A percentile compares a stretch with the other conserved stretches of the same genome.
Evolutionary conservation across 2,797 vertebrate genomes (phyloP).

Genomic region (Clarias fuscus): DNA sequence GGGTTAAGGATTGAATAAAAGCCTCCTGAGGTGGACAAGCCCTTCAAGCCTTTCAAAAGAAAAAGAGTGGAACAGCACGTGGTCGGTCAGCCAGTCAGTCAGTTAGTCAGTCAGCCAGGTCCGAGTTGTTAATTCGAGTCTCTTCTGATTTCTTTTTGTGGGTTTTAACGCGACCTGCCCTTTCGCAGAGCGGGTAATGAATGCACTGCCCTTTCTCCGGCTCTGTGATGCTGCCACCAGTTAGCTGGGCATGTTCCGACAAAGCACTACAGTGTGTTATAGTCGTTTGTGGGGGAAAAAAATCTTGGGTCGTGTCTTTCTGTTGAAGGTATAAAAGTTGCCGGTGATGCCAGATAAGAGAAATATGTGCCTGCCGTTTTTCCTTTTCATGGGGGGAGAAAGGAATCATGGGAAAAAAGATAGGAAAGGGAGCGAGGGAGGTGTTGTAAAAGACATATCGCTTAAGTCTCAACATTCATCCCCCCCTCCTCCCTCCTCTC

Average conservation of each 20-base stretch:
- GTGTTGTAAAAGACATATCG: neutral
- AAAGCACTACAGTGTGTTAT: slow-evolving; percentile 59
- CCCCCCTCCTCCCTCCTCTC: neutral
- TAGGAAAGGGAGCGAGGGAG: neutral
- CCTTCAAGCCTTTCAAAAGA: neutral
- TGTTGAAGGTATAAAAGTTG: slow-evolving; percentile 54
- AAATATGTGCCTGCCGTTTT: slow-evolving; percentile 55
- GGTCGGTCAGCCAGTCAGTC: neutral
- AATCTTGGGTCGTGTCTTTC: slow-evolving; percentile 43
- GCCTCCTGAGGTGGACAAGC: neutral
- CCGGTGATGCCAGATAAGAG: slow-evolving; percentile 58
- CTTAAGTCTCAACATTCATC: slow-evolving; percentile 1
- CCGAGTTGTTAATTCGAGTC: neutral
- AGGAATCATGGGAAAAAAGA: slow-evolving; percentile 17
- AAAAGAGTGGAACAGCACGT: neutral
- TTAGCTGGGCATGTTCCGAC: slow-evolving; percentile 63
- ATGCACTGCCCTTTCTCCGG: slow-evolving; percentile 73
- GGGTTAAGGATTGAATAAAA: slow-evolving; percentile 14
- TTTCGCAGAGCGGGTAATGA: slow-evolving; percentile 63
- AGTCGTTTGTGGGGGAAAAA: slow-evolving; percentile 24
- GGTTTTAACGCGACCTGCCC: slow-evolving; percentile 2
- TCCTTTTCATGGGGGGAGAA: slow-evolving; percentile 38
- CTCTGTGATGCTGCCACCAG: slow-evolving; percentile 67
- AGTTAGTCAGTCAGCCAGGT: neutral
- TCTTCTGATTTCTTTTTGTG: slow-evolving; percentile 26